Evolutionary conservation across 2,888 invertebrate genomes (phyloP).

Genomic region (Synanthedon vespiformis): DNA sequence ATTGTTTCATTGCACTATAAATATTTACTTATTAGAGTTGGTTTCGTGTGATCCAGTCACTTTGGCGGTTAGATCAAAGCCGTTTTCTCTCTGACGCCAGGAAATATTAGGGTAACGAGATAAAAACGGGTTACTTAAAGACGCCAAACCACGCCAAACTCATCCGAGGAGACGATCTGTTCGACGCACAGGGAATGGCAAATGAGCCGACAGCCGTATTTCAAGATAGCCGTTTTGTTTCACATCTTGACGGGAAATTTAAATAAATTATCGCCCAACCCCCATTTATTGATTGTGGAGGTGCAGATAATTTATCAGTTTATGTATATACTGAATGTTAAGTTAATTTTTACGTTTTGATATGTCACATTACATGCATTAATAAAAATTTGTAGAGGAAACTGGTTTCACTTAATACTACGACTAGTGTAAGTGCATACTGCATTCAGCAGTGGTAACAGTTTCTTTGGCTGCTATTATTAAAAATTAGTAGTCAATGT

Average conservation of each 20-base stretch:
- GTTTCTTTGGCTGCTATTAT: no score
- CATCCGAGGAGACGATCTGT: neutral
- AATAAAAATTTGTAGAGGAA: neutral
- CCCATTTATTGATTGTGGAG: neutral
- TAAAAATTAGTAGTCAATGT: no score
- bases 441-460: no score
- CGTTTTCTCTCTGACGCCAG: neutral
- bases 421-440: no score
- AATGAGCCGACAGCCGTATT: neutral
- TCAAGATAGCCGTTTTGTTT: neutral
- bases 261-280: neutral
- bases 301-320: neutral
- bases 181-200: neutral
- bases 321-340: neutral
- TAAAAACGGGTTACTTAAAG: neutral
- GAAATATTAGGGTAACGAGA: neutral
- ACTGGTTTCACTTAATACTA: neutral
- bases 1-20: no score
- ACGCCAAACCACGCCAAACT: neutral
- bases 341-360: neutral
- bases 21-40: no score
- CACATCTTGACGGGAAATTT: neutral
- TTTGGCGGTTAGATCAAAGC: no score
- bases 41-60: no score
- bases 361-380: neutral